Evolutionary conservation across 2,888 invertebrate species (phyloP).

Genomic region (Pharmacophagus antenor): DNA sequence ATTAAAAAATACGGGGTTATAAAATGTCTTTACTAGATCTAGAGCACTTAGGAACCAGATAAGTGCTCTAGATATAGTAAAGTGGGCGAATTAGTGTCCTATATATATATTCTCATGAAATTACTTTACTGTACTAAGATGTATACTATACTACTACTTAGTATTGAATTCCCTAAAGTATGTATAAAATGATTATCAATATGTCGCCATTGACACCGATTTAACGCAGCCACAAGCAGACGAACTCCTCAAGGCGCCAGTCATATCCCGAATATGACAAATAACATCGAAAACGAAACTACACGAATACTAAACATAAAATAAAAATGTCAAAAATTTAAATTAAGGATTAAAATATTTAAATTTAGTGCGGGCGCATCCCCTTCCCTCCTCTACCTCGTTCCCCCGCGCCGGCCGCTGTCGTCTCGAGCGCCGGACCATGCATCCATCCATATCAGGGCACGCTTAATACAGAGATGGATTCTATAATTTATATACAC

Average conservation of each 20-base stretch:
- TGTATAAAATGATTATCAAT: not conserved
- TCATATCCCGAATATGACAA: slow-evolving; percentile 77
- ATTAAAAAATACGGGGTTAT: too few relatives aligned
- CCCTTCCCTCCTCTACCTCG: too few relatives aligned
- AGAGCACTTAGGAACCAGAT: too few relatives aligned
- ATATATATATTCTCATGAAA: too few relatives aligned
- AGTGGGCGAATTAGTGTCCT: too few relatives aligned
- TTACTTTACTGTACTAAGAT: too few relatives aligned
- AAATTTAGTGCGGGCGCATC: slow-evolving; percentile 78
- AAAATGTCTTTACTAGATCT: too few relatives aligned
- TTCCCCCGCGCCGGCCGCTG: slow-evolving; percentile 40
- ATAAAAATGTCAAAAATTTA: slow-evolving; percentile 82
- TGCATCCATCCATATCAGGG: slow-evolving; percentile 38
- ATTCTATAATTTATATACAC: slow-evolving; percentile 1
- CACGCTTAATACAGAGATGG: slow-evolving; percentile 43
- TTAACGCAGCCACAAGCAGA: not conserved
- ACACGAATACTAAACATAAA: slow-evolving; percentile 80
- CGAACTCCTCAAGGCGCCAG: slow-evolving; percentile 58
- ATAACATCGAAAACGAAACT: slow-evolving; percentile 79
- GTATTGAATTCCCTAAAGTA: not conserved
- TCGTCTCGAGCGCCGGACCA: slow-evolving; percentile 52
- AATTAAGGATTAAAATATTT: slow-evolving; percentile 82
- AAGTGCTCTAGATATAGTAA: too few relatives aligned
- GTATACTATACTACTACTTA: too few relatives aligned
- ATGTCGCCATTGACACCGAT: slow-evolving; percentile 7